Base-by-base conservation (phyloP, 2,888 invertebrate genomes). In the Neoitamus cyanurus region DNA sequence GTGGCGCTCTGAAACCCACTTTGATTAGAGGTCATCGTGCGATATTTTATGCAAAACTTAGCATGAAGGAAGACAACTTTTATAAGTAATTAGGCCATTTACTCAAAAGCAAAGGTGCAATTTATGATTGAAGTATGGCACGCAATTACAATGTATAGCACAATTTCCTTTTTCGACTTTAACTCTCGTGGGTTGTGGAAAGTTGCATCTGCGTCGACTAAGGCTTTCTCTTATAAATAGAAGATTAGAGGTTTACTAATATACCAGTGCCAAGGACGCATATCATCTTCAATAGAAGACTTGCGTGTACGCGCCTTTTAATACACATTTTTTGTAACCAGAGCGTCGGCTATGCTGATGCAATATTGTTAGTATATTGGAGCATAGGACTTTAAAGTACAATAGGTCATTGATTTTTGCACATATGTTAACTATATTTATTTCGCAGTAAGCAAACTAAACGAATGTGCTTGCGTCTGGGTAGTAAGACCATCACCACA, bases 1-100 rank as follows among this genome's bases (percentile, higher is more conserved):
- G 25, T 37, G 42, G 42, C 37, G 34, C 25, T 75, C 37, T 42
- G 75, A 75, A 37, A 46, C n/a, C 37, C 25, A 20, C 25, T 75
- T 20, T 42, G 42, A 75, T 42, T 37, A 75, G 42, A 75, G 75
- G 75, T 75, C 75, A 75, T 75, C 37, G 25, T 37, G 75, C 42
- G 20, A 75, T 75, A n/a, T 37, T 42, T 75, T 75, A 28, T 42
- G 6, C 13, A 20, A 75, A 75, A 37, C 13, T 37, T 75, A 34
- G 20, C 25, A 13, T 13, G 75, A 75, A 75, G 42, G 75, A 75
- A 75, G 37, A 75, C 73, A 73, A 36, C 34, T 73, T 73, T 73
- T 36, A 30, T 73, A 20, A 69, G 69, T n/a, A 28, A 70, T 15
- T 31, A 70, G 70, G 31, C 13, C 31, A 70, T 30, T 20, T 58